Evolutionary conservation across 2,888 invertebrate genomes (phyloP), one percentile per base, ranked within the genome.

Genomic region (Pristionchus mayeri): DNA sequence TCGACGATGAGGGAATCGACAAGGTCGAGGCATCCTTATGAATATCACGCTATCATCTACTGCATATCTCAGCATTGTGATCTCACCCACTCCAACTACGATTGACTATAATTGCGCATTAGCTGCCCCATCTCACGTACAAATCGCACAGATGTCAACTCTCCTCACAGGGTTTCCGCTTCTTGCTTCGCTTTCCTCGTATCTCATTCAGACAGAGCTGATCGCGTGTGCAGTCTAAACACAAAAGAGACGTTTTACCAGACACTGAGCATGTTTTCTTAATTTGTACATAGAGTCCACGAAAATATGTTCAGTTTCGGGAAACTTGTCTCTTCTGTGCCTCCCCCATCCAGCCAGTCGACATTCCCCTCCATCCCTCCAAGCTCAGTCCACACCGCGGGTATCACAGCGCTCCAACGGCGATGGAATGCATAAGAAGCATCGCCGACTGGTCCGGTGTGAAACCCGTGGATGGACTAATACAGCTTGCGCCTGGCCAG

Each of bases 391-490:
- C 63, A 60, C 34, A 27, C 48, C 81, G 81, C 44, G 81, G 81
- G 81, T 82, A 82, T 82, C 81, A 82, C 81, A 82, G 81, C 81
- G 34, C 81, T 63, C 63, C 63, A 48, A 82, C 81, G 81, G 81
- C 48, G 81, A 80, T 71, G 71, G n/a, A n/a, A n/a, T n/a, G 48
- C 37, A n/a, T 3, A 34, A 6, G 79, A 75, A 54, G 24, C 40
- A 80, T 44, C 54, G 16, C 54, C 80, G 40, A n/a, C 4, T 71
- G 57, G 57, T 24, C 37, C 57, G 4, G 37, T 80, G 80, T 80
- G 80, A 40, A 57, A 54, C 80, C 80, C 80, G 80, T 50, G 57
- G 80, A 54, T 57, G 54, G 80, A 80, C 27, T 44, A 71, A 9
- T 18, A 34, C 44, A 44, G 40, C 75, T 75, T 75, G 75, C 18